Conservation (phyloP, 2,113 vertebrate genomes). For the Cinclus cinclus region DNA sequence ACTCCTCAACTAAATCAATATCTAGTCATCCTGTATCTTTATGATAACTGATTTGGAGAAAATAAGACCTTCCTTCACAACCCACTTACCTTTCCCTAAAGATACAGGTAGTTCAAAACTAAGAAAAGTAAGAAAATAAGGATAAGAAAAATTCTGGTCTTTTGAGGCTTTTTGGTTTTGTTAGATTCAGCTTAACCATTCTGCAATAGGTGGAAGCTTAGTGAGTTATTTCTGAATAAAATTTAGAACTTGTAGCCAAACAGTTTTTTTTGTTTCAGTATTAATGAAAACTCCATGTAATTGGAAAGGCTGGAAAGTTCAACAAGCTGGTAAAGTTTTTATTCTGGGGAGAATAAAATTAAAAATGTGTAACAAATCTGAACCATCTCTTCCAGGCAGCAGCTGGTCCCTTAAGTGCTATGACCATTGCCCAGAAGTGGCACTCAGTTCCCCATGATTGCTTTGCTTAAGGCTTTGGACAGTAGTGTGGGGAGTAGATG, state of each 20-base stretch:
- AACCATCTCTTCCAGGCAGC: neutral
- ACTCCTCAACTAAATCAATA: neutral
- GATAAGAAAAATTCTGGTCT: rapidly evolving
- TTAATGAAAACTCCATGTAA: neutral
- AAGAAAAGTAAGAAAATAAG: neutral
- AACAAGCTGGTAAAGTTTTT: neutral
- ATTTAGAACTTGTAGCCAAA: neutral
- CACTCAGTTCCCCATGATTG: neutral
- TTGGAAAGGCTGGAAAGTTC: neutral
- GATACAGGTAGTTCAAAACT: neutral
- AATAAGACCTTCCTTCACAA: neutral
- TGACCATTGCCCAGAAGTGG: neutral
- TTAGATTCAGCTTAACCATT: neutral
- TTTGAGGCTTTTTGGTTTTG: neutral
- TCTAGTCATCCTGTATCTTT: neutral
- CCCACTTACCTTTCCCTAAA: neutral
- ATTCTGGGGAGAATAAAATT: neutral
- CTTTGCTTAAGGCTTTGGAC: neutral
- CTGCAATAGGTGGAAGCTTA: neutral
- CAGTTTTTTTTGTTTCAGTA: neutral
- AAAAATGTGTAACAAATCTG: neutral
- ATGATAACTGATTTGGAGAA: neutral
- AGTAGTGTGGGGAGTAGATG: neutral
- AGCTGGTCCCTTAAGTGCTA: neutral
- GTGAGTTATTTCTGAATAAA: neutral